Conservation (phyloP, 2,113 vertebrate genomes). For the Podarcis cretensis region DNA sequence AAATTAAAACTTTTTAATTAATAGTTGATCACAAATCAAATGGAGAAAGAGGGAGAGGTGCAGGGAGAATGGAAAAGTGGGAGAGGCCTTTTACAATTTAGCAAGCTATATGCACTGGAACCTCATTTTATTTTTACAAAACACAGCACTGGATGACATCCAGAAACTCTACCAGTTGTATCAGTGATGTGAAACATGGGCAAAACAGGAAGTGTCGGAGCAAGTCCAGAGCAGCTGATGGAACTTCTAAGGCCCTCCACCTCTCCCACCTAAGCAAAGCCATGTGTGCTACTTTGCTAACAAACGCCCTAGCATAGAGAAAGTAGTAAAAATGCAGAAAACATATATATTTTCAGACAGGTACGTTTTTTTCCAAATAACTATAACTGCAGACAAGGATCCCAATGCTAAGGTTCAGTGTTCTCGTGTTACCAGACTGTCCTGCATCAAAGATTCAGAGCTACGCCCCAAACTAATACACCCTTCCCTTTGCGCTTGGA, state of each 20-base stretch:
- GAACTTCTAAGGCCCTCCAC: too few relatives aligned
- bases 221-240: background rate
- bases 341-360: background rate
- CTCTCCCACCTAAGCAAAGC: background rate
- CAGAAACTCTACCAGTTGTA: background rate
- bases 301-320: background rate
- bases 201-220: background rate
- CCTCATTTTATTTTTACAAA: too few relatives aligned
- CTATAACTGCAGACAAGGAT: slow-evolving; percentile 44
- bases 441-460: slow-evolving; percentile 55
- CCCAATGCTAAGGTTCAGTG: slow-evolving; percentile 29
- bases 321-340: slow-evolving; percentile 13
- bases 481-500: slow-evolving; percentile 49
- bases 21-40: too few relatives aligned
- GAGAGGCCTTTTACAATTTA: too few relatives aligned
- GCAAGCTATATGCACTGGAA: too few relatives aligned
- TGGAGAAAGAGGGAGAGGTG: too few relatives aligned
- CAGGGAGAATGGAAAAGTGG: too few relatives aligned
- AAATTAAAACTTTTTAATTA: too few relatives aligned
- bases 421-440: slow-evolving; percentile 57
- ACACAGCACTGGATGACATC: too few relatives aligned
- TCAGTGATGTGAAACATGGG: background rate
- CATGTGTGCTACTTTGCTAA: background rate
- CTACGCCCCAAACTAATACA: slow-evolving; percentile 53
- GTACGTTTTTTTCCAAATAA: slow-evolving; percentile 52